Evolutionary conservation across 2,113 vertebrate species (phyloP).

Genomic region (Lepus timidus): DNA sequence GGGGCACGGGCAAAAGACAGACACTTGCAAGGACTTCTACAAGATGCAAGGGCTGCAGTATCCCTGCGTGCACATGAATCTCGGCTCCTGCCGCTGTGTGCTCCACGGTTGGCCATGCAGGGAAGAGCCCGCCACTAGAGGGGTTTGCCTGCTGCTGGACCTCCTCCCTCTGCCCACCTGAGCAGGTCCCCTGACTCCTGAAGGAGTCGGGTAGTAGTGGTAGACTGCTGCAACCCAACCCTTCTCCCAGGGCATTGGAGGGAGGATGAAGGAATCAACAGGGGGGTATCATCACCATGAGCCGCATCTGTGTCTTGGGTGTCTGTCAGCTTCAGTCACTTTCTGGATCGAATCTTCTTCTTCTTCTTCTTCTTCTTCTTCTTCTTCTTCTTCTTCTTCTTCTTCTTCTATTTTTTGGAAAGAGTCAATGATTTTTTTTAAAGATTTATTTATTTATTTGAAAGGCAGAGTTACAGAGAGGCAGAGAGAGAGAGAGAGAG

Average conservation of each 20-base stretch:
- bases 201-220: neutral
- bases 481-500: too few species aligned
- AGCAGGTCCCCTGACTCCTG: neutral
- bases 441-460: too few species aligned
- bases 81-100: rapidly evolving
- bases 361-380: too few species aligned
- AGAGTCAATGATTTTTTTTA: too few species aligned
- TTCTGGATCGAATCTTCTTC: neutral
- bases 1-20: neutral
- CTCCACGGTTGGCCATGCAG: rapidly evolving
- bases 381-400: too few species aligned
- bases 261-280: neutral
- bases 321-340: neutral
- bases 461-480: too few species aligned
- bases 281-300: too few species aligned
- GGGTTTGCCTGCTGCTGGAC: neutral
- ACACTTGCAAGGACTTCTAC: neutral
- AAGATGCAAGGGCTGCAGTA: rapidly evolving
- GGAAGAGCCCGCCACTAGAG: neutral
- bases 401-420: too few species aligned
- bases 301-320: rapidly evolving
- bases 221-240: rapidly evolving
- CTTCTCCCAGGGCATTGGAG: neutral
- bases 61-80: rapidly evolving
- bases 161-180: rapidly evolving